Conservation (phyloP, 2,113 vertebrate species). For the Etheostoma cragini region DNA sequence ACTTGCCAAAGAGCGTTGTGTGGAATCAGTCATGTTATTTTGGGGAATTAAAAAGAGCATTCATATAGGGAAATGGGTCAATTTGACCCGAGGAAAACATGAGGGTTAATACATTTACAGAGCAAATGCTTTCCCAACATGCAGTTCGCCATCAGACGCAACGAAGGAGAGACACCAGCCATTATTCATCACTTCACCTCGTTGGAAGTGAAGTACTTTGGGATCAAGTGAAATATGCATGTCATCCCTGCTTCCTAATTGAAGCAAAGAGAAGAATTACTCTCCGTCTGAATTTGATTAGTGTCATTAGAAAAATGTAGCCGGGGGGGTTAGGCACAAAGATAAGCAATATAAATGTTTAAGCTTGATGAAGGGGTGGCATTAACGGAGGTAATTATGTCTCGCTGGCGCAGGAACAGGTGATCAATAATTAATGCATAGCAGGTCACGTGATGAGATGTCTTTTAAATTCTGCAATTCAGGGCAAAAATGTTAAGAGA, state of each 20-base stretch:
- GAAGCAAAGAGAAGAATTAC: constrained; percentile 74
- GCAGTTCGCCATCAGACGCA: constrained; percentile 2
- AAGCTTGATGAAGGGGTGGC: constrained; percentile 81
- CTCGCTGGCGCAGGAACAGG: constrained; percentile 68
- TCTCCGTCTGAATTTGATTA: constrained; percentile 71
- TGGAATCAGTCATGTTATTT: too few species aligned
- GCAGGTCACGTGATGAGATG: constrained; percentile 61
- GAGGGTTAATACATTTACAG: neutral
- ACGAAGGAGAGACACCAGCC: neutral
- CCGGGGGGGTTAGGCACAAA: constrained; percentile 68
- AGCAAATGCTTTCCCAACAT: neutral
- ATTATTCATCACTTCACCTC: constrained; percentile 26
- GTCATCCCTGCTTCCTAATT: constrained; percentile 62
- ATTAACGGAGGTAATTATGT: constrained; percentile 83
- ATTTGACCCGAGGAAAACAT: too few species aligned
- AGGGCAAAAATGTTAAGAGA: constrained; percentile 18
- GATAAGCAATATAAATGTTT: constrained; percentile 85
- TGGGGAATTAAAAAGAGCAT: too few species aligned
- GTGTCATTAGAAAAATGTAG: constrained; percentile 79
- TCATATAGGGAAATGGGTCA: too few species aligned
- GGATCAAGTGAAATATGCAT: constrained; percentile 63
- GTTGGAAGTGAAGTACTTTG: constrained; percentile 33
- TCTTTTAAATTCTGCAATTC: constrained; percentile 74
- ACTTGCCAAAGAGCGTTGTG: too few species aligned
- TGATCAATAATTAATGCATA: constrained; percentile 82